These are phyloP conservation scores for Panulirus ornatus DNA, from an alignment of 1,140 invertebrate genomes.

Conservation along the genomic window DNA sequence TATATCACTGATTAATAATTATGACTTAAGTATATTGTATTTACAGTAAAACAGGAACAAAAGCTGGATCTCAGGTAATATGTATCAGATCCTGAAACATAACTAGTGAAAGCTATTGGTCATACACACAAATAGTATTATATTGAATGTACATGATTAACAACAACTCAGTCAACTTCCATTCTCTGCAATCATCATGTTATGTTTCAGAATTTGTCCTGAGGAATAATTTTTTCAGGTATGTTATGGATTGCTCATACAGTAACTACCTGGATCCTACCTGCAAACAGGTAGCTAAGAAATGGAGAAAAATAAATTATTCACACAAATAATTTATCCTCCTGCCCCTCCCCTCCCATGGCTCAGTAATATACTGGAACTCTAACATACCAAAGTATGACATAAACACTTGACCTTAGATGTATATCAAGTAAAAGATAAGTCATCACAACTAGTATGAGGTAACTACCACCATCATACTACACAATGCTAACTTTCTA, in stretches of 20 bases:
- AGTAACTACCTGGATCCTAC: conserved; percentile 10
- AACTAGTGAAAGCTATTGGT: background rate
- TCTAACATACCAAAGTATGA: conserved; percentile 20
- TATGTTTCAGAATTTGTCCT: conserved; percentile 1
- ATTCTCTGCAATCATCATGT: background rate
- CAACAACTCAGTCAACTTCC: background rate
- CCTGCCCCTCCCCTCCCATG: background rate
- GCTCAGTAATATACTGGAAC: conserved; percentile 22
- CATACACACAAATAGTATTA: background rate
- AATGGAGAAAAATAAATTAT: conserved; percentile 9
- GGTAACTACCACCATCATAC: conserved; percentile 2
- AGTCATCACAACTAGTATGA: conserved; percentile 16
- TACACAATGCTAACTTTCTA: background rate
- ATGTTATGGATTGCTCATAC: conserved; percentile 4
- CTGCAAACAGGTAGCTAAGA: background rate
- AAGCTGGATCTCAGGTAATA: background rate
- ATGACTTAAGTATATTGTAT: conserved; percentile 3
- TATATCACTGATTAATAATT: background rate
- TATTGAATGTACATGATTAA: background rate
- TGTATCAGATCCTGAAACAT: background rate
- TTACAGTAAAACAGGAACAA: background rate
- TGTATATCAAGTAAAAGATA: conserved; percentile 13
- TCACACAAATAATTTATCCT: background rate
- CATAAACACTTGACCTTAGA: background rate
- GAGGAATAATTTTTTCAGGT: background rate